A percentile compares a stretch with the other conserved stretches of the same genome.
Evolutionary conservation across 2,888 invertebrate genomes (phyloP).

Genomic region (Mythimna vitellina): DNA sequence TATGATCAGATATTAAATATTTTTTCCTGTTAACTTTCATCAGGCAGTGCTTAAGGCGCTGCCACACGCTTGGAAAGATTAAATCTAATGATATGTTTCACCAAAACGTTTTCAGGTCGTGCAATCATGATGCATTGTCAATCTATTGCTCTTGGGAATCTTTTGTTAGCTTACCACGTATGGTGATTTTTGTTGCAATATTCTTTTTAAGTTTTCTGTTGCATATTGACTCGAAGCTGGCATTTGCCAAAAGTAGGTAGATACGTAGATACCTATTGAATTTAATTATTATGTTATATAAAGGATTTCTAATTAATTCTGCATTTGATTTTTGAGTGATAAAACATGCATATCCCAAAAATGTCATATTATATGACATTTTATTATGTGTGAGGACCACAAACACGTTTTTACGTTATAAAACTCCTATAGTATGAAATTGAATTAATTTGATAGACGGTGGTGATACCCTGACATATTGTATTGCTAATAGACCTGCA

Average conservation of each 20-base stretch:
- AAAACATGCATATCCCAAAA: conserved; percentile 2
- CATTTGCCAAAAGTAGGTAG: conserved; percentile 25
- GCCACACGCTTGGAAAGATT: conserved; percentile 75
- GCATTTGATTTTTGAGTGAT: neutral
- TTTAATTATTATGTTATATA: conserved; percentile 11
- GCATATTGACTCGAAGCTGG: conserved; percentile 25
- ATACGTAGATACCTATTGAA: neutral
- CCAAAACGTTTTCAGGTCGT: conserved; percentile 75
- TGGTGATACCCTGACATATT: conserved; percentile 26
- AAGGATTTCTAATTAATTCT: conserved; percentile 14
- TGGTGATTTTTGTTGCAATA: conserved; percentile 31
- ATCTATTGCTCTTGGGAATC: conserved; percentile 74
- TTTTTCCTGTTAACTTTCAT: conserved; percentile 37
- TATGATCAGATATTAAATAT: conserved; percentile 3
- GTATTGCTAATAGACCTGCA: conserved; percentile 57
- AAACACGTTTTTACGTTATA: neutral
- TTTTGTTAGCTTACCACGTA: conserved; percentile 65
- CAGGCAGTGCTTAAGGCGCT: conserved; percentile 59
- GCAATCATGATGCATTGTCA: conserved; percentile 77
- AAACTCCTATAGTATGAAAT: conserved; percentile 10
- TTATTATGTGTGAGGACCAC: neutral
- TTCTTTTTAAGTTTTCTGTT: conserved; percentile 2
- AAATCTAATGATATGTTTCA: conserved; percentile 80
- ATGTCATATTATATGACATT: conserved; percentile 1
- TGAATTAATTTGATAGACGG: conserved; percentile 25